A percentile compares a stretch with the other conserved stretches of the same genome.
Conservation (phyloP, 2,888 invertebrate genomes). For the Drosophila silvestris region DNA sequence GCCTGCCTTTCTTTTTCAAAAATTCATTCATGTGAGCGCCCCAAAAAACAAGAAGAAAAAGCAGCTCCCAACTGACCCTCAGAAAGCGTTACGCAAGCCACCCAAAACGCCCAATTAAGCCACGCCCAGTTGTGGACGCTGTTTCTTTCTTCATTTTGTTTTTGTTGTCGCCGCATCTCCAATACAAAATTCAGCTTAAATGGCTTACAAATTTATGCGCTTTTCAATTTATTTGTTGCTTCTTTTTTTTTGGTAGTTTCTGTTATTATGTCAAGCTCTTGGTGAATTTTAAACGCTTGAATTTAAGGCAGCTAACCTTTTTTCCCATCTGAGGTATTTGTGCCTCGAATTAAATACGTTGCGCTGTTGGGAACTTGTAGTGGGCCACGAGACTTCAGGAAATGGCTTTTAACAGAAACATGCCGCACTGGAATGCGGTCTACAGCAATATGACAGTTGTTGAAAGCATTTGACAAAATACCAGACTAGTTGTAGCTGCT, state of each 20-base stretch:
- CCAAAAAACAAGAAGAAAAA: slow-evolving; percentile 12
- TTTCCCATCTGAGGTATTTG: slow-evolving; percentile 34
- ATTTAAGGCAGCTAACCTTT: background rate
- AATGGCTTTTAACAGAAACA: slow-evolving; percentile 19
- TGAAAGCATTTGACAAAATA: slow-evolving; percentile 55
- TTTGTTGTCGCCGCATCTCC: slow-evolving; percentile 36
- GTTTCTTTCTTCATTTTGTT: slow-evolving; percentile 26
- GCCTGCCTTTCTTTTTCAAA: slow-evolving; percentile 40
- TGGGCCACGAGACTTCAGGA: slow-evolving; percentile 30
- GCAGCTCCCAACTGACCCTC: slow-evolving; percentile 58
- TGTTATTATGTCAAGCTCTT: slow-evolving; percentile 48
- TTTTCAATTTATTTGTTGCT: slow-evolving; percentile 47
- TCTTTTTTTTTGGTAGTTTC: slow-evolving; percentile 6
- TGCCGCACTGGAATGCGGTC: slow-evolving; percentile 50
- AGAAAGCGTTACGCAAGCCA: slow-evolving; percentile 57
- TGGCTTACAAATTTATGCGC: slow-evolving; percentile 71
- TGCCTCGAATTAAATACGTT: slow-evolving; percentile 10
- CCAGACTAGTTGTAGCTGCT: slow-evolving; percentile 6
- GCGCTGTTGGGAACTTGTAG: slow-evolving; percentile 7
- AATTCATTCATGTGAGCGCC: slow-evolving; percentile 59
- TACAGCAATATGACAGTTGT: slow-evolving; percentile 26
- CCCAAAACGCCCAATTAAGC: slow-evolving; percentile 15
- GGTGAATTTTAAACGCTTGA: slow-evolving; percentile 24
- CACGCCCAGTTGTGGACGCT: slow-evolving; percentile 68
- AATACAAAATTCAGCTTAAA: slow-evolving; percentile 45